Conservation (phyloP, 2,797 vertebrate genomes). For the Emys orbicularis region DNA sequence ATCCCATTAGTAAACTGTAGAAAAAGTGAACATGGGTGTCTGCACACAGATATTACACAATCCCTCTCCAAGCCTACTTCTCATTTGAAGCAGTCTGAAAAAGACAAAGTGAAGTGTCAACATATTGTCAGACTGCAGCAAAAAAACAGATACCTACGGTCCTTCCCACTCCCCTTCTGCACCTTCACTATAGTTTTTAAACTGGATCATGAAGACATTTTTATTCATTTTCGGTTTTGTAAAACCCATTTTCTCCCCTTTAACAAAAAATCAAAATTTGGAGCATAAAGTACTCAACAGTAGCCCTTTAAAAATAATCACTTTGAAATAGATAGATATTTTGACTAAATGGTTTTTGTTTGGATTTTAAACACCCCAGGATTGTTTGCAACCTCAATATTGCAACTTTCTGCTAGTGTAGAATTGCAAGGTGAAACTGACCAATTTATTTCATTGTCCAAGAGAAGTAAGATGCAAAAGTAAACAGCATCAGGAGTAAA, state of each 20-base stretch:
- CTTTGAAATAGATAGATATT: too few species aligned
- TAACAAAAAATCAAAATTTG: not conserved
- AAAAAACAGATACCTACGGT: not conserved
- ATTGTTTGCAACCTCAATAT: not conserved
- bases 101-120: not conserved
- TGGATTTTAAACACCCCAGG: not conserved
- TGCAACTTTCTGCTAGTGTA: not conserved
- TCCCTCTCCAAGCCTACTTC: not conserved
- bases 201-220: not conserved
- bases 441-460: not conserved
- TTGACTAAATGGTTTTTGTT: not conserved
- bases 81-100: not conserved
- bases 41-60: not conserved
- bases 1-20: not conserved
- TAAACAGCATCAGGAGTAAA: not conserved
- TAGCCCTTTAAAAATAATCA: not conserved
- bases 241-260: not conserved
- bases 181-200: not conserved
- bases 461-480: not conserved
- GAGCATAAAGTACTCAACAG: not conserved
- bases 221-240: not conserved
- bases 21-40: not conserved
- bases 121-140: not conserved
- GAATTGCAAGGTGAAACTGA: not conserved
- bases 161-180: not conserved